Percentiles rank a stretch among this genome's conserved stretches.
phyloP scores from a whole-genome alignment of 2,797 vertebrate genomes.

The Acestrorhynchus altus region DNA sequence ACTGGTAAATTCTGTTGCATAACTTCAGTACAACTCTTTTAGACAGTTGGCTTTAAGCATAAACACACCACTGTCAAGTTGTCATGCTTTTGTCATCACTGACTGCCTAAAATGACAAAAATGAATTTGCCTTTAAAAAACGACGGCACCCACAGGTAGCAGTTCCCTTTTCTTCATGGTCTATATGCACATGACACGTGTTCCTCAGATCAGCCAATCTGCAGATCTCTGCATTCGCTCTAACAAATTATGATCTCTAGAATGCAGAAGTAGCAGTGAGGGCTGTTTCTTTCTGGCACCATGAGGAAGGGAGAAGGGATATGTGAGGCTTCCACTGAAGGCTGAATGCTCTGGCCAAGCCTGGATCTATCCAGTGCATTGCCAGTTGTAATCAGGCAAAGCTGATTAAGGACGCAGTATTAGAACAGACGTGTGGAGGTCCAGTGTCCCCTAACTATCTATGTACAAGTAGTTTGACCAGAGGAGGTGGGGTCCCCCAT shows the following conservation, averaged over 20 bases:
- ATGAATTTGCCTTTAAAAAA: too few relatives aligned
- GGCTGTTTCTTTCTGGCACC: not conserved
- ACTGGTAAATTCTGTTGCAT: too few relatives aligned
- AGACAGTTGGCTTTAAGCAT: too few relatives aligned
- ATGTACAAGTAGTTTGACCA: too few relatives aligned
- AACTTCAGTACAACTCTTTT: too few relatives aligned
- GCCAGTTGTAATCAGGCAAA: slow-evolving; percentile 14
- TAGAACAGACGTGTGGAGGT: too few relatives aligned
- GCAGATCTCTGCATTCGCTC: not conserved
- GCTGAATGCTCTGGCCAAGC: not conserved
- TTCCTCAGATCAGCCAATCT: not conserved
- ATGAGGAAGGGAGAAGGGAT: not conserved
- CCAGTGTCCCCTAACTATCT: too few relatives aligned
- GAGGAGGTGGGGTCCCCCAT: too few relatives aligned
- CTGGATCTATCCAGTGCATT: not conserved
- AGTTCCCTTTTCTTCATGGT: not conserved
- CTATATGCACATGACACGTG: not conserved
- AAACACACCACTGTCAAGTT: too few relatives aligned
- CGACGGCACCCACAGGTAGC: not conserved
- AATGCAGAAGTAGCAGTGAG: not conserved
- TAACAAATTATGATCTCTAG: not conserved
- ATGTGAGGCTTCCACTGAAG: not conserved
- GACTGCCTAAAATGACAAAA: not conserved
- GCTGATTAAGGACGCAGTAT: slow-evolving; percentile 12
- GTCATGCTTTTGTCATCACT: not conserved